Base-by-base conservation (phyloP, 1,140 invertebrate species). In the Drosophila repleta region DNA sequence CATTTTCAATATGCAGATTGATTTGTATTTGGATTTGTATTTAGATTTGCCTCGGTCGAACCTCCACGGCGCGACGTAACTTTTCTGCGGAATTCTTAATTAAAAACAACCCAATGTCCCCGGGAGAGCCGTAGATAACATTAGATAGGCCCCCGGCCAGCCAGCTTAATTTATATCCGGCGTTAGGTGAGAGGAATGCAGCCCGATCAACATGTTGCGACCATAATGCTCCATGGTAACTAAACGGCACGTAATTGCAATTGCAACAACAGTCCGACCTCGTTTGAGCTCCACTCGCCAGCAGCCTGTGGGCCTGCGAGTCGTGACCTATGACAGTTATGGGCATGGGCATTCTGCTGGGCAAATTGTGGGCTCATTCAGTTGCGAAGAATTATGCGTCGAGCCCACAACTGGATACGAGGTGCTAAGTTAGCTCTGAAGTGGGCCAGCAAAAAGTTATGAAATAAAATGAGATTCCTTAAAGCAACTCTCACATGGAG, bases 1-100 rank as follows among this genome's bases (percentile, higher is more conserved):
- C 26, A 15, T 74, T 77, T 76, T 74, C 57, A 80, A 79, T 82
- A 83, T 82, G 79, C 79, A 82, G 79, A 82, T 82, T 82, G 79
- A 83, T 82, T 82, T 79, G 46, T 61, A 65, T 77, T 53, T 29
- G n/a, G 13, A 58, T 55, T 79, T 65, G 32, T 17, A 48, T 41
- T 60, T 57, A 32, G 17, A 43, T 15, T 43, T 15, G 39, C 1
- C 4, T 17, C 7, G 2, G 39, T 41, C 15, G 6, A 6, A 0
- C 1, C n/a, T 15, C 4, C 39, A n/a, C 10, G 29, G 8, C 29
- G 29, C 29, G 29, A 11, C 29, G 29, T 11, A 32, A 32, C 10
- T 35, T 35, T 35, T 29, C 63, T 56, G 75, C 79, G 70, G 32
- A 35, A 56, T 78, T 78, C 76, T 83, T 82, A 82, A 82, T 81